Conservation (phyloP, 2,888 invertebrate species). For the Himalopsyche japonica region DNA sequence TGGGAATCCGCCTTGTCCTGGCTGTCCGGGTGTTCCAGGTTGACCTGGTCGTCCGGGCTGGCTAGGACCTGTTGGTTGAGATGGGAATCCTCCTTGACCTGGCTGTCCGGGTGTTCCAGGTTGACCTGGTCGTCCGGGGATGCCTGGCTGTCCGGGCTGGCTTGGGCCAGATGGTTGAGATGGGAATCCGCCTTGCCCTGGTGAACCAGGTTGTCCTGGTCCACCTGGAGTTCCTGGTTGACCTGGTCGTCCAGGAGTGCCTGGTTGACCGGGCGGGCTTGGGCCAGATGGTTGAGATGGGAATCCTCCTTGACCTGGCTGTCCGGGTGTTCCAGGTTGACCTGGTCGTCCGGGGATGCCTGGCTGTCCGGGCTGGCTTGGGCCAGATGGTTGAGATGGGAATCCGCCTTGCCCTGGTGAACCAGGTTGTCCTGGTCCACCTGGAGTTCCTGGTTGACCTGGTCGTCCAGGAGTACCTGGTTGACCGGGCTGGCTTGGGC, state of each 20-base stretch:
- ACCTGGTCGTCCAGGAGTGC: slow-evolving; percentile 42
- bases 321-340: too few species aligned
- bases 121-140: background rate
- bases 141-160: too few species aligned
- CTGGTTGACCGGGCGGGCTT: slow-evolving; percentile 43
- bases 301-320: slow-evolving; percentile 39
- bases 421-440: slow-evolving; percentile 43
- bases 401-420: slow-evolving; percentile 36
- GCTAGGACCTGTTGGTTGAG: background rate
- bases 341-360: slow-evolving; percentile 42
- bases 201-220: too few species aligned
- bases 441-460: slow-evolving; percentile 41
- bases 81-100: background rate
- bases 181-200: slow-evolving; percentile 40
- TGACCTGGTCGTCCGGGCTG: background rate
- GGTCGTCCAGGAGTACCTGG: slow-evolving; percentile 42
- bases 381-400: slow-evolving; percentile 43
- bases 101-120: slow-evolving; percentile 5
- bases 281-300: slow-evolving; percentile 42
- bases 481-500: slow-evolving; percentile 43
- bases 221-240: slow-evolving; percentile 38
- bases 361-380: slow-evolving; percentile 43
- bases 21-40: too few species aligned
- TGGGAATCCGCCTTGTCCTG: too few species aligned
- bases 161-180: slow-evolving; percentile 43